phyloP scores from a whole-genome alignment of 35 echinoderm and acorn worm species.

The Patiria miniata region DNA sequence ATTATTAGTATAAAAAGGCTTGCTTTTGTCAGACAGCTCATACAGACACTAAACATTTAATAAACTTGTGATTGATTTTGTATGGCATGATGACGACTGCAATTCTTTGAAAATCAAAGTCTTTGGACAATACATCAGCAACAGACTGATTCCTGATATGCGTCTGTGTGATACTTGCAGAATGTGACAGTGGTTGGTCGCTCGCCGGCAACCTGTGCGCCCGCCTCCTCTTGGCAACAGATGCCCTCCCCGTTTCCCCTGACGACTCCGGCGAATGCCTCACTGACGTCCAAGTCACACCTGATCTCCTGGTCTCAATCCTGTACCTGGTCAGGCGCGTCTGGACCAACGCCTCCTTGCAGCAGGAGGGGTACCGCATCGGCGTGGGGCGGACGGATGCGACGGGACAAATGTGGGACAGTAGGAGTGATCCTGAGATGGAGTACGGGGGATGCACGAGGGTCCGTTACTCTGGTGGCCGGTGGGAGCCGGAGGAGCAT shows the following conservation, averaged over 20 bases:
- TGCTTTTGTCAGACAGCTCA: no score
- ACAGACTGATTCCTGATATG: no score
- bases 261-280: neutral
- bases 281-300: neutral
- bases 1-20: no score
- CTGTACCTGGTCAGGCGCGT: neutral
- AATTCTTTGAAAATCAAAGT: no score
- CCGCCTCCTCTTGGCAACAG: neutral
- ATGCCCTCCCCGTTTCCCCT: neutral
- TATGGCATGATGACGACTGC: no score
- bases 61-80: no score
- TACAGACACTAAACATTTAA: no score
- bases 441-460: neutral
- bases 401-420: neutral
- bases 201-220: neutral
- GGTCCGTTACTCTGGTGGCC: neutral
- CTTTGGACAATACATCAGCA: no score
- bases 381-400: neutral
- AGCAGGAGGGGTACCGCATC: neutral
- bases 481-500: neutral
- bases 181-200: neutral
- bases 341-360: neutral
- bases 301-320: neutral
- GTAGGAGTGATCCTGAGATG: neutral
- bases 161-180: neutral